These are phyloP conservation scores for Drosophila sordidula DNA, from an alignment of 2,888 invertebrate species.

Conservation along the genomic window DNA sequence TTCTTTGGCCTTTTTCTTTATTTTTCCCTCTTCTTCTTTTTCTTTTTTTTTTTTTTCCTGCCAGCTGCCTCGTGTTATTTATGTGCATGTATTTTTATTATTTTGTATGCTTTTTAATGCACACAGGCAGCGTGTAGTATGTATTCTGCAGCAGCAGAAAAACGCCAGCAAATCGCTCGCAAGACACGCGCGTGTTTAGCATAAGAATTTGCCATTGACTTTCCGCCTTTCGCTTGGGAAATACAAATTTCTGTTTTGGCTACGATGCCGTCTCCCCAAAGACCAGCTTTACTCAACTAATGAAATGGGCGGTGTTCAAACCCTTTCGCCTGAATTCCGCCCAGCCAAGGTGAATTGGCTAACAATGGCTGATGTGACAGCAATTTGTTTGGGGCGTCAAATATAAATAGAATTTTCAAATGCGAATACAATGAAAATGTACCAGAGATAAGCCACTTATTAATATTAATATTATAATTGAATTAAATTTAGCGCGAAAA, in stretches of 20 bases:
- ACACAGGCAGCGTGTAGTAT: constrained; percentile 28
- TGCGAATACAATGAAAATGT: too few species aligned
- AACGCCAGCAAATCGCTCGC: constrained; percentile 68
- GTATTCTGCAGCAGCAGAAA: constrained; percentile 37
- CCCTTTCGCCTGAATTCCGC: constrained; percentile 25
- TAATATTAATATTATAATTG: too few species aligned
- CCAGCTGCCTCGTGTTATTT: constrained; percentile 66
- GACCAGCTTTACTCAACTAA: constrained; percentile 44
- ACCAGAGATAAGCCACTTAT: too few species aligned
- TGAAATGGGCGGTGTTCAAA: constrained; percentile 19
- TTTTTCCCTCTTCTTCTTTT: too few species aligned
- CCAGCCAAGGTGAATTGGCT: not conserved
- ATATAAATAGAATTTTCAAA: not conserved
- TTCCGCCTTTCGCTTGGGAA: constrained; percentile 58
- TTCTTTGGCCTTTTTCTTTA: constrained; percentile 29
- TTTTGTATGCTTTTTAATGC: constrained; percentile 61
- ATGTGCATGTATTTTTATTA: constrained; percentile 67
- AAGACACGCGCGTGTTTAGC: constrained; percentile 70
- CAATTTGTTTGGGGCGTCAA: not conserved
- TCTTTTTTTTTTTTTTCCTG: constrained; percentile 24
- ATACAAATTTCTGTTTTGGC: constrained; percentile 43
- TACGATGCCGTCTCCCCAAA: constrained; percentile 26
- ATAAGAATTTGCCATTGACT: constrained; percentile 60
- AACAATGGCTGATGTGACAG: too few species aligned
- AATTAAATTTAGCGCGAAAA: not conserved